Evolutionary conservation across 2,888 invertebrate genomes (phyloP).

Genomic region (Idaea dimidiata): DNA sequence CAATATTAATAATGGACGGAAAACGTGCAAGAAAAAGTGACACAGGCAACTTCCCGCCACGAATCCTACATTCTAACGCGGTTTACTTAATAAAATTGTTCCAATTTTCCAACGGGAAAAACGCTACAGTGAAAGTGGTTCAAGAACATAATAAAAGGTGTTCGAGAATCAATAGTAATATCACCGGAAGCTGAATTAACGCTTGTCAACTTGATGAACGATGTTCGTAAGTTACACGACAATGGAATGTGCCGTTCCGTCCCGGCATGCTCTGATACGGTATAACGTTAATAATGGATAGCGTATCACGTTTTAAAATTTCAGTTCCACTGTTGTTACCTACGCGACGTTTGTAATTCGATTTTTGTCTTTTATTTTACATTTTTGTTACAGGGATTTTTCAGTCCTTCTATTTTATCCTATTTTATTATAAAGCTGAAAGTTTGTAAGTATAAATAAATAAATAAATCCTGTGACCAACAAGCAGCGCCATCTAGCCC

Average conservation of each 20-base stretch:
- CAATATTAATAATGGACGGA: too few relatives aligned
- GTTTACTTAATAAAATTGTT: too few relatives aligned
- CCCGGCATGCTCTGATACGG: conserved; percentile 67
- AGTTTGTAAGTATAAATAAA: too few relatives aligned
- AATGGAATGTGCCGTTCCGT: conserved; percentile 74
- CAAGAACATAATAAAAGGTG: conserved; percentile 12
- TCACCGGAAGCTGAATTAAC: conserved; percentile 78
- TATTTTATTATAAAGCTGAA: too few relatives aligned
- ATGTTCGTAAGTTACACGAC: conserved; percentile 77
- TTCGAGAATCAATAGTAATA: conserved; percentile 44
- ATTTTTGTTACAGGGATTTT: background rate
- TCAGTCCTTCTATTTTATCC: background rate
- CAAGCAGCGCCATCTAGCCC: too few relatives aligned
- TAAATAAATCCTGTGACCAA: too few relatives aligned
- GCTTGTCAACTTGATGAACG: conserved; percentile 79
- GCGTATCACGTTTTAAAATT: background rate
- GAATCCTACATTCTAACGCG: too few relatives aligned
- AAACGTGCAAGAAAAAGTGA: too few relatives aligned
- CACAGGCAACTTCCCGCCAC: too few relatives aligned
- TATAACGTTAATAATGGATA: conserved; percentile 29
- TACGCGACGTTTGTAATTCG: background rate
- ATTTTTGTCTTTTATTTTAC: background rate
- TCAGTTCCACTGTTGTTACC: background rate
- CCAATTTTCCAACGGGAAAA: background rate
- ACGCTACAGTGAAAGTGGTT: background rate